Base-by-base conservation (phyloP, 2,113 vertebrate genomes). In the Protobothrops mucrosquamatus region DNA sequence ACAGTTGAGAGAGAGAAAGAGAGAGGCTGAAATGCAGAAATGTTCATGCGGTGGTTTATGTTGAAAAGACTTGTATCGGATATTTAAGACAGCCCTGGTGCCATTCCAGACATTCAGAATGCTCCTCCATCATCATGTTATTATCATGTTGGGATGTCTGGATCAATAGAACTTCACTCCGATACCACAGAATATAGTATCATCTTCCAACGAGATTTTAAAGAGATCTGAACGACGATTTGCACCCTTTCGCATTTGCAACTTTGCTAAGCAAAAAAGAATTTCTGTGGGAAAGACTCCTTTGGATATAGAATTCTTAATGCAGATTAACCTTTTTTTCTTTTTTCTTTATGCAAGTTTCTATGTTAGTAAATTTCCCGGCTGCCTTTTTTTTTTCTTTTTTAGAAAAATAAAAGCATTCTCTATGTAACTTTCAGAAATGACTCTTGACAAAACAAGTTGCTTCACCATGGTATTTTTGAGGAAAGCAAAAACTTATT, bases 51-150 rank as follows among this genome's bases (percentile, higher is more conserved):
- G 43, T 7, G 8, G 93, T 91, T 92, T 91, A 89, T 91, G 74
- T 92, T 56, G 91, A 74, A 85, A 91, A 97, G 74, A 94, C 46
- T 86, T 54, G 93, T 89, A 92, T 57, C 54, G 90, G 91, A 89
- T 92, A 95, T 46, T 57, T 12, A 89, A 74, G 95, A 90, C 52
- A 48, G 34, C 11, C 3, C n/a, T n/a, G 23, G 18, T 51, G 87
- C 9, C n/a, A 9, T 43, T 89, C 55, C 88, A 46, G 39, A 34
- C 57, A 24, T 24, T 5, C 9, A 39, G 55, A 74, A 89, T 29
- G 48, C 3, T 23, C 26, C 39, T 57, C 7, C 26, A 24, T 18
- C 52, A 55, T 91, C 3, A 26, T 15, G 2, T 34, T 34, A 81
- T 6, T 92, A 23, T 87, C 22, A 61, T 26, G 57, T 56, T 11